Base-by-base conservation (phyloP, 2,113 vertebrate genomes). In the Barnardius zonarius region DNA sequence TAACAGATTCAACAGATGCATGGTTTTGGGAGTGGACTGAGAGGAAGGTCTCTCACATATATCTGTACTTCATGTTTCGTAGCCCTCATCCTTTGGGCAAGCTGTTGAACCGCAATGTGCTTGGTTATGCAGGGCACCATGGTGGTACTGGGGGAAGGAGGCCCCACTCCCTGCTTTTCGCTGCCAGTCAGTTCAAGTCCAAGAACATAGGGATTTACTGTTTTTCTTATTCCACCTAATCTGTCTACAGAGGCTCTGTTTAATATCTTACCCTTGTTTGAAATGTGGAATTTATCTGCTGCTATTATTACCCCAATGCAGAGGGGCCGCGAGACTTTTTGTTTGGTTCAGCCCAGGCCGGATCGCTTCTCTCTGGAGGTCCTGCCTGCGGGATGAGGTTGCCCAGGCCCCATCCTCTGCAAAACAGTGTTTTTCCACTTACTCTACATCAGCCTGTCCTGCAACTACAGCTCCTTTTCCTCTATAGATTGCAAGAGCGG, bases 261-360 rank as follows among this genome's bases (percentile, higher is more conserved):
- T 91, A 91, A 54, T 85, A 11, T 96, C 78, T 91, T 88, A 54
- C 17, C 54, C 63, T 41, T 89, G 85, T 95, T 96, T 96, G 91
- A 96, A 96, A 95, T 46, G 74, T 92, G 82, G 90, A 91, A 79
- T 95, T 91, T 52, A 59, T 96, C 84, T 90, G 63, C 70, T 90
- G 59, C 87, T 97, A 70, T 94, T 95, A 90, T 85, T 93, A 96
- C 87, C 79, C 75, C n/a, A 67, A 24, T 74, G 81, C 62, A 59
- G 23, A 92, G 83, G 44, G 69, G 73, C 91, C 57, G 43, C 1
- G 4, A 85, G 70, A n/a, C 39, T 54, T 41, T 43, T 83, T 61
- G 39, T 84, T 68, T 78, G 46, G 43, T 84, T 89, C 62, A 91
- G 28, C 43, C 63, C 24, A 62, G n/a, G 37, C 14, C 0, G 0